Evolutionary conservation across 1,140 invertebrate genomes (phyloP).

Genomic region (Psix sp.): DNA sequence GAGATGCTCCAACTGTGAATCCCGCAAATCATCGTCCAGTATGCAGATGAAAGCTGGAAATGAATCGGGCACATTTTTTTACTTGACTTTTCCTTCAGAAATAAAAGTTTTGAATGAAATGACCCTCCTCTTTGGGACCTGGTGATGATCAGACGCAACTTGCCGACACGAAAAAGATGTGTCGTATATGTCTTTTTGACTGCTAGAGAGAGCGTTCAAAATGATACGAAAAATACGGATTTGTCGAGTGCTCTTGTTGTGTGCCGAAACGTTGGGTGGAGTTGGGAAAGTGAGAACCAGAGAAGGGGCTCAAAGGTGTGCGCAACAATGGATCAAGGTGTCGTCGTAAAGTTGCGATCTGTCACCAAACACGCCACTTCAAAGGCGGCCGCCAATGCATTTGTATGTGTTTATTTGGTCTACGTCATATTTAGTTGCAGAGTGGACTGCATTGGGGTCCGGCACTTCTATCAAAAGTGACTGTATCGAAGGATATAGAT

Average conservation of each 20-base stretch:
- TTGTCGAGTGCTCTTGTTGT: constrained; percentile 55
- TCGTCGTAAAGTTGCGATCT: constrained; percentile 60
- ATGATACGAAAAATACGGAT: constrained; percentile 39
- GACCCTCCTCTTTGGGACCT: constrained; percentile 29
- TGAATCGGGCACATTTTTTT: constrained; percentile 45
- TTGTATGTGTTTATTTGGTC: constrained; percentile 76
- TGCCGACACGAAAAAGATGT: constrained; percentile 46
- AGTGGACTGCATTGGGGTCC: constrained; percentile 44
- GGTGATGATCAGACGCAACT: constrained; percentile 47
- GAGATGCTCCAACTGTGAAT: constrained; percentile 21
- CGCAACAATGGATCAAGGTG: constrained; percentile 63
- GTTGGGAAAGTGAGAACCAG: constrained; percentile 27
- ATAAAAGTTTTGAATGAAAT: constrained; percentile 33
- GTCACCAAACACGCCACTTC: constrained; percentile 73
- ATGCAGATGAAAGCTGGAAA: constrained; percentile 51
- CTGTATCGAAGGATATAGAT: constrained; percentile 26
- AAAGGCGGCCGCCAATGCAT: constrained; percentile 68
- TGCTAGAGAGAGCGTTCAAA: constrained; percentile 20
- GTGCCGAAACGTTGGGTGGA: constrained; percentile 29
- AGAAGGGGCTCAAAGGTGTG: constrained; percentile 60
- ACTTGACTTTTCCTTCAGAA: constrained; percentile 33
- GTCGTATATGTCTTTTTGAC: constrained; percentile 32
- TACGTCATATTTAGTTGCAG: constrained; percentile 75
- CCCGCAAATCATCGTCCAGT: constrained; percentile 55
- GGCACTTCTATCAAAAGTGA: constrained; percentile 9